Evolutionary conservation across 2,113 vertebrate species (phyloP).

Genomic region (Myodes glareolus): DNA sequence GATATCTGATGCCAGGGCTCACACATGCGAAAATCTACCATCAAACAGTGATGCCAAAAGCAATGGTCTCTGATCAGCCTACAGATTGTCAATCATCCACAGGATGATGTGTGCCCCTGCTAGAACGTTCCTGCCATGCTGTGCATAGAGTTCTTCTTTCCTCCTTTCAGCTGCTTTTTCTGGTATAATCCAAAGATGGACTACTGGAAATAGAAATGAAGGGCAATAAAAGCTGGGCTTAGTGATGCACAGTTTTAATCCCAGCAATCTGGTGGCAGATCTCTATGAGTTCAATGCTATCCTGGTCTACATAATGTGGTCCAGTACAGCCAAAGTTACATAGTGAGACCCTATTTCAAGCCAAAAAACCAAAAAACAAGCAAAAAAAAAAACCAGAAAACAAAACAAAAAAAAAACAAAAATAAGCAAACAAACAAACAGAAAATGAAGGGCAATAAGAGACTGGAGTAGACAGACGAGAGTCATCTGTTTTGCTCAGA

Average conservation of each 20-base stretch:
- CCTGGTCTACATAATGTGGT: neutral
- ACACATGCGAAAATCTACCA: neutral
- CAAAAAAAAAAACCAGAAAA: too few species aligned
- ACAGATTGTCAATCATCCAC: neutral
- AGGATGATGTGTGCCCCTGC: neutral
- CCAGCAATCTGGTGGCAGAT: neutral
- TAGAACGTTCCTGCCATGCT: too few species aligned
- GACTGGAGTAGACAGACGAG: neutral
- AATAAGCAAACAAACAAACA: neutral
- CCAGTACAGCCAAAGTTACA: neutral
- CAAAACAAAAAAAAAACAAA: too few species aligned
- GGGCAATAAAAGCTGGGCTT: neutral
- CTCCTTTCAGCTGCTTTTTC: neutral
- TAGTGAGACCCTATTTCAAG: neutral
- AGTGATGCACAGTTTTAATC: neutral
- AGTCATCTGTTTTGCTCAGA: neutral
- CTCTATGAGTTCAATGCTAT: neutral
- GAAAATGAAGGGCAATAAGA: neutral
- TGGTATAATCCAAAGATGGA: neutral
- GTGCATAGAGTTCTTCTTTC: neutral
- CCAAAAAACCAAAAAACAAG: too few species aligned
- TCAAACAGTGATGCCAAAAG: neutral
- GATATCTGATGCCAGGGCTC: neutral
- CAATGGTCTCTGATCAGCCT: neutral
- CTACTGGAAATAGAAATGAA: neutral